Conservation (phyloP, 2,888 invertebrate genomes). For the Harmothoe impar region DNA sequence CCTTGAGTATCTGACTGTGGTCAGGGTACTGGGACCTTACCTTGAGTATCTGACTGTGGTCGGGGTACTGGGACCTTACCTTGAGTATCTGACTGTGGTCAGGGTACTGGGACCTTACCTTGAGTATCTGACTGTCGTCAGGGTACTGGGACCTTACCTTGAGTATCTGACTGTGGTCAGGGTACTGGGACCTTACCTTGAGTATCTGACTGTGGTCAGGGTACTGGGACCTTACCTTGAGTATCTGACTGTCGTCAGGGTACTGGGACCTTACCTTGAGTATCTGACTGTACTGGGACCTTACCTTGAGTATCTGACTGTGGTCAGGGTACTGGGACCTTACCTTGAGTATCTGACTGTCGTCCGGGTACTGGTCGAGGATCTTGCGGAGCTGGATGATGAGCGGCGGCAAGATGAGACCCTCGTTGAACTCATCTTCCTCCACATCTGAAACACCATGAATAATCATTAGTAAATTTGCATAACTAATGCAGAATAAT, state of each 20-base stretch:
- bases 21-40: too few species aligned
- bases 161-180: too few species aligned
- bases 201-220: neutral
- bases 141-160: slow-evolving; percentile 73
- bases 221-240: too few species aligned
- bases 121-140: slow-evolving; percentile 80
- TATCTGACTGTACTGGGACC: neutral
- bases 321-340: slow-evolving; percentile 78
- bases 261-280: too few species aligned
- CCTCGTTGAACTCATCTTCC: slow-evolving; percentile 71
- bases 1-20: too few species aligned
- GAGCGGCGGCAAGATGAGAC: slow-evolving; percentile 76
- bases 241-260: too few species aligned
- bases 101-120: slow-evolving; percentile 76
- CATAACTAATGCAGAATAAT: too few species aligned
- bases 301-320: slow-evolving; percentile 80
- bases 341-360: slow-evolving; percentile 81
- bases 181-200: neutral
- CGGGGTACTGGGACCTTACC: neutral
- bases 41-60: too few species aligned
- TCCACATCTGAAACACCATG: slow-evolving; percentile 62
- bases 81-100: too few species aligned
- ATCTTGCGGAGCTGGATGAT: slow-evolving; percentile 77
- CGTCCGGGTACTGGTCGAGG: slow-evolving; percentile 80
- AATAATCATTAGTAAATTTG: neutral